Evolutionary conservation across 2,797 vertebrate genomes (phyloP).

Genomic region (Emydoidea blandingii): DNA sequence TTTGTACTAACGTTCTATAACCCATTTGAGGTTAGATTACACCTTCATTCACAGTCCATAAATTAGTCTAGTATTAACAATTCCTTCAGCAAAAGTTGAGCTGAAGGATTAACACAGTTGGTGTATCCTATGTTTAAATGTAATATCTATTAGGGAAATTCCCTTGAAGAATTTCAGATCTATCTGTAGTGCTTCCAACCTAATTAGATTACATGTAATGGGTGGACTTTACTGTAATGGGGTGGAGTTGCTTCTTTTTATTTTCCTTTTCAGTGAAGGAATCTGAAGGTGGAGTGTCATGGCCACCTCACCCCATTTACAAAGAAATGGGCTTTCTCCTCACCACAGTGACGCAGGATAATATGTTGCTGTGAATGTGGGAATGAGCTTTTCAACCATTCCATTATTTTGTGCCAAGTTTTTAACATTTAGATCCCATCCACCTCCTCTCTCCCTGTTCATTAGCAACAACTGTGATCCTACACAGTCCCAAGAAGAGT

Average conservation of each 20-base stretch:
- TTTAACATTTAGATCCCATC: not conserved
- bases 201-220: not conserved
- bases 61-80: not conserved
- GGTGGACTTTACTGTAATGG: not conserved
- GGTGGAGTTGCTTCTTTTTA: not conserved
- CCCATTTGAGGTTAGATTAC: not conserved
- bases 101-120: not conserved
- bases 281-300: not conserved
- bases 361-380: not conserved
- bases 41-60: not conserved
- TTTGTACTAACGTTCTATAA: not conserved
- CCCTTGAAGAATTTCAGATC: conserved; percentile 15
- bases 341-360: not conserved
- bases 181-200: not conserved
- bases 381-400: not conserved
- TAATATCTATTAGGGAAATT: not conserved
- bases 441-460: not conserved
- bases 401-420: not conserved
- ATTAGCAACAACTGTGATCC: not conserved
- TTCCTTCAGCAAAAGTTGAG: not conserved
- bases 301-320: not conserved
- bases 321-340: not conserved
- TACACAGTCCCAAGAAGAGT: not conserved
- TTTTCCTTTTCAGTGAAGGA: not conserved
- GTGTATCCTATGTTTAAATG: conserved; percentile 27